Evolutionary conservation across 30 jellyfish, hydroid and myxozoan genomes (phyloP).

Genomic region (Aurelia sp.): DNA sequence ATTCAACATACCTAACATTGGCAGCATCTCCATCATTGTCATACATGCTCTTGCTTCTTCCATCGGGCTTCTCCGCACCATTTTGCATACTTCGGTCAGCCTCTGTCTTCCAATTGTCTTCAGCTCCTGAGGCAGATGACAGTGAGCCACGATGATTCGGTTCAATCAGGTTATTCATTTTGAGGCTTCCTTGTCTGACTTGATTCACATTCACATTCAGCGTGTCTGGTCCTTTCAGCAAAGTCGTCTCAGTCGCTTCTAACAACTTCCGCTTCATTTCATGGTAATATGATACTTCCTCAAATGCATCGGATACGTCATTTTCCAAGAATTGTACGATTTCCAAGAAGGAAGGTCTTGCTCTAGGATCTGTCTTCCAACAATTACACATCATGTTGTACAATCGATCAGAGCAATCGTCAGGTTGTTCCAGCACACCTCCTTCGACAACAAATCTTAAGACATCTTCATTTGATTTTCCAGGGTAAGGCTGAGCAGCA

Average conservation of each 20-base stretch:
- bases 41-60: conserved; percentile 72
- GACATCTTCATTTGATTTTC: conserved; percentile 93
- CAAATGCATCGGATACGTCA: conserved; percentile 81
- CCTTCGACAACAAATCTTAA: conserved; percentile 84
- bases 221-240: conserved; percentile 64
- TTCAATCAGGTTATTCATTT: conserved; percentile 33
- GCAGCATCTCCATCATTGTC: conserved; percentile 76
- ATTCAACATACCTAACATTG: conserved; percentile 70
- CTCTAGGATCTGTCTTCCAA: conserved; percentile 90
- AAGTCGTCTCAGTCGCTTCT: conserved; percentile 76
- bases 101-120: conserved; percentile 78
- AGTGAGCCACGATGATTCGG: conserved; percentile 40
- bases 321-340: conserved; percentile 82
- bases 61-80: conserved; percentile 7
- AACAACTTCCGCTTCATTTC: conserved; percentile 88
- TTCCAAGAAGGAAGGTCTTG: conserved; percentile 90
- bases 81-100: conserved; percentile 46
- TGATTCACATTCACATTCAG: conserved; percentile 29
- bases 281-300: conserved; percentile 81
- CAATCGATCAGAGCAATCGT: conserved; percentile 80
- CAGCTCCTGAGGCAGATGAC: conserved; percentile 77
- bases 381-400: conserved; percentile 86
- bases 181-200: conserved; percentile 61
- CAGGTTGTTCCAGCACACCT: conserved; percentile 90
- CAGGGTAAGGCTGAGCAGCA: conserved; percentile 98